A percentile compares a stretch with the other conserved stretches of the same genome.
These are phyloP conservation scores for Danio choprae DNA, from an alignment of 2,797 vertebrate species.

Conservation along the genomic window DNA sequence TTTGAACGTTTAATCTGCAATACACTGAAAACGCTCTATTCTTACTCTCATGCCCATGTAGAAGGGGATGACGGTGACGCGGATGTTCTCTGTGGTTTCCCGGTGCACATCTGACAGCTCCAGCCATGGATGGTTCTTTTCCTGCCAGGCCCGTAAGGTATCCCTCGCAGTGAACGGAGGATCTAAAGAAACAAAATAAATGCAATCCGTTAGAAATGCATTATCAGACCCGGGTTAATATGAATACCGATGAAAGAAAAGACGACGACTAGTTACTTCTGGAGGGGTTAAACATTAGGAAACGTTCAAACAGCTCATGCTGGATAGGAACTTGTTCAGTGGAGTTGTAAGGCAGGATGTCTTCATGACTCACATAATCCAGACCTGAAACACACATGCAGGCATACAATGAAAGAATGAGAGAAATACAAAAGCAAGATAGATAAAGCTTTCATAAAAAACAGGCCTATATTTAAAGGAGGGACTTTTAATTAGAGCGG, in stretches of 20 bases:
- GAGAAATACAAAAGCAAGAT: background rate
- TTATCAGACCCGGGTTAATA: background rate
- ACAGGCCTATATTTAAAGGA: background rate
- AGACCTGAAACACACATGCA: conserved; percentile 78
- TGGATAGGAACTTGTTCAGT: conserved; percentile 95
- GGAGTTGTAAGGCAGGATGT: conserved; percentile 97
- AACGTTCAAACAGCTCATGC: conserved; percentile 96
- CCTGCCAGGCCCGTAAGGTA: conserved; percentile 95
- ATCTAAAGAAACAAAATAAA: conserved; percentile 65
- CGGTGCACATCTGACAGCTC: conserved; percentile 97
- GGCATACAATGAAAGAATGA: background rate
- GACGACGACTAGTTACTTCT: conserved; percentile 80
- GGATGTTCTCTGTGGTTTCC: conserved; percentile 96
- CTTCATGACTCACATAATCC: conserved; percentile 98
- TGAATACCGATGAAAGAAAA: background rate
- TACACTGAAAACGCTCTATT: background rate
- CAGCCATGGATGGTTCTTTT: conserved; percentile 98
- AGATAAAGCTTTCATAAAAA: background rate
- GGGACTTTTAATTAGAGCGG: too few relatives aligned
- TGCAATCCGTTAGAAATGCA: background rate
- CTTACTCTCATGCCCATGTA: conserved; percentile 98
- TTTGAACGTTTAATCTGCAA: background rate
- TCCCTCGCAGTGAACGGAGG: conserved; percentile 92
- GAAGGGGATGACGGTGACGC: conserved; percentile 97
- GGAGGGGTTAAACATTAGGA: conserved; percentile 90